Percentiles rank a stretch among this genome's conserved stretches.
These are phyloP conservation scores for Phorcus lineatus DNA, from an alignment of 2,888 invertebrate species.

Conservation along the genomic window DNA sequence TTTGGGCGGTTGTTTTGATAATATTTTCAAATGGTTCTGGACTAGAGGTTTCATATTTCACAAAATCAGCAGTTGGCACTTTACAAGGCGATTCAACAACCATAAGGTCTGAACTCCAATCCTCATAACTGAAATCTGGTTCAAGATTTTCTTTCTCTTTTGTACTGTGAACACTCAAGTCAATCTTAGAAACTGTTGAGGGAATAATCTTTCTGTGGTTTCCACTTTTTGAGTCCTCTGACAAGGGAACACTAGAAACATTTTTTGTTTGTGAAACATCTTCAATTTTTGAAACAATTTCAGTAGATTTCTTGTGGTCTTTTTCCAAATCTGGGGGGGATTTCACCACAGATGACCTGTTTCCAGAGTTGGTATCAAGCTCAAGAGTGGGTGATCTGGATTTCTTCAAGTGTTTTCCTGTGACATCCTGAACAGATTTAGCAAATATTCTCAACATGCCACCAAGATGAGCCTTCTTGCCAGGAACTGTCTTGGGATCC, in stretches of 20 bases:
- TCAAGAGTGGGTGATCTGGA: neutral
- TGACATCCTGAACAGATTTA: conserved; percentile 18
- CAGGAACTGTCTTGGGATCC: neutral
- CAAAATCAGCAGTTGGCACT: neutral
- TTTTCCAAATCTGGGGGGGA: neutral
- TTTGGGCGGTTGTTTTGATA: no score
- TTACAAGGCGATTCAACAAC: neutral
- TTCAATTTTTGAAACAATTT: neutral
- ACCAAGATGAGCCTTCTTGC: neutral
- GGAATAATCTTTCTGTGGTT: no score
- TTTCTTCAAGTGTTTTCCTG: neutral
- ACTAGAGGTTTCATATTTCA: no score
- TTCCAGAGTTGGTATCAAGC: neutral
- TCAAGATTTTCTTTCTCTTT: no score
- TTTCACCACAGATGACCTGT: neutral
- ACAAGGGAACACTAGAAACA: no score
- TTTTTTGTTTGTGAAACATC: no score
- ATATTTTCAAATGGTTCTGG: no score
- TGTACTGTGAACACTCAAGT: neutral
- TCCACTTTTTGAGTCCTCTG: no score
- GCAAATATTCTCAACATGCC: conserved; percentile 24
- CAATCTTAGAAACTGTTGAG: neutral
- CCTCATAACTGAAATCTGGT: neutral
- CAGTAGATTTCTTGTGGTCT: neutral
- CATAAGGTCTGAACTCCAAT: neutral